Evolutionary conservation across 1,140 invertebrate genomes (phyloP), one percentile per base, ranked within the genome.

Genomic region (Dryas iulia): DNA sequence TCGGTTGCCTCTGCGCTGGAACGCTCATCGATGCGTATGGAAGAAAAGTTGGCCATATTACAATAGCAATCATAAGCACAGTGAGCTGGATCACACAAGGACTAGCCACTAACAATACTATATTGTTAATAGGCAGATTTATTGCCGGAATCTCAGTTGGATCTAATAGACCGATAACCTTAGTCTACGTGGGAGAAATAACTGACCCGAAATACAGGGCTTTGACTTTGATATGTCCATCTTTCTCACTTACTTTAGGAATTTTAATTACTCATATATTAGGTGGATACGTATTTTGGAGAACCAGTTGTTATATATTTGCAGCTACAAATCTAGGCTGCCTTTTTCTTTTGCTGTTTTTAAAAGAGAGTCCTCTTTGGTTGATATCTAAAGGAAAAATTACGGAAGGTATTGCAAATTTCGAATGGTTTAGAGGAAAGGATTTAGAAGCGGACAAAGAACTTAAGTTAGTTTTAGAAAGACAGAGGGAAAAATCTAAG

Each of bases 21-120:
- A 79, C 87, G n/a, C 57, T 93, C 4, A 93, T 95, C 64, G 94
- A 95, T 58, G 90, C 86, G 71, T 77, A 94, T 47, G 95, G 95
- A 3, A 87, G 95, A 47, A 94, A 92, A 82, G 71, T 64, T 6
- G 92, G 93, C 0, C 85, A 95, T 28, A 74, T 94, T 1, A 63
- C 94, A 2, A 75, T 93, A 5, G 89, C 87, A 10, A 63, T 94
- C 3, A 90, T 94, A 0, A 94, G 92, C 39, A 39, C 93, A 0
- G 23, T 92, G 11, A 94, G 95, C 7, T 96, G 94, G 94, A 14
- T 93, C 0, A 47, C 92, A 1, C 92, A 95, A 10, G 86, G 83
- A 18, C 79, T 93, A 26, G 82, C 93, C 0, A 71, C 76, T 1
- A 81, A 83, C 69, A 64, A 92, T 12, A 23, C 64, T 0, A 76